Conservation (phyloP, 1,140 invertebrate genomes). For the Heliconius himera region DNA sequence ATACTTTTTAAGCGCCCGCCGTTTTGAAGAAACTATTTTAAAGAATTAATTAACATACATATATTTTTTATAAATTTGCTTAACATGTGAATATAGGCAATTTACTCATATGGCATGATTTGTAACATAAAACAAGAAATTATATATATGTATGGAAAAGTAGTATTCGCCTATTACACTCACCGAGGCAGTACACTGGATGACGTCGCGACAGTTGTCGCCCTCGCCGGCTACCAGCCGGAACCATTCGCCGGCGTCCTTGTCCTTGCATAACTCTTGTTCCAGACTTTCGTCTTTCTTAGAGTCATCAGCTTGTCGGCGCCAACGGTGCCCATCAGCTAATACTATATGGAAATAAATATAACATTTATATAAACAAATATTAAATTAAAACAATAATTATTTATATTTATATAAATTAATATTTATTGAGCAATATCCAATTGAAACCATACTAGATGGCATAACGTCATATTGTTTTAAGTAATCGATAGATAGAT, state of each 20-base stretch:
- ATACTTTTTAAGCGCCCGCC: neutral
- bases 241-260: slow-evolving; percentile 98
- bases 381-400: no score
- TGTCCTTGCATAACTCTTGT: slow-evolving; percentile 94
- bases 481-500: neutral
- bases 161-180: slow-evolving; percentile 67
- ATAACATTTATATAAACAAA: neutral
- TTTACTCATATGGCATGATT: slow-evolving; percentile 29
- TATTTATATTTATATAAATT: no score
- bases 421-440: neutral
- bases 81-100: neutral
- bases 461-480: neutral
- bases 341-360: slow-evolving; percentile 37
- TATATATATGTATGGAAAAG: slow-evolving; percentile 44
- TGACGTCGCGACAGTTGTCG: slow-evolving; percentile 96
- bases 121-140: slow-evolving; percentile 28
- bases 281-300: slow-evolving; percentile 94
- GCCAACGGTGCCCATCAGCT: slow-evolving; percentile 75
- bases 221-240: slow-evolving; percentile 93
- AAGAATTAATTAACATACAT: neutral
- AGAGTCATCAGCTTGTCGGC: slow-evolving; percentile 78
- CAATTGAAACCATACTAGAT: neutral
- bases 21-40: neutral
- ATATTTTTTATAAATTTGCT: neutral
- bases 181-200: slow-evolving; percentile 96